Evolutionary conservation across 2,113 vertebrate genomes (phyloP), one percentile per base, ranked within the genome.

Genomic region (Vicugna pacos): DNA sequence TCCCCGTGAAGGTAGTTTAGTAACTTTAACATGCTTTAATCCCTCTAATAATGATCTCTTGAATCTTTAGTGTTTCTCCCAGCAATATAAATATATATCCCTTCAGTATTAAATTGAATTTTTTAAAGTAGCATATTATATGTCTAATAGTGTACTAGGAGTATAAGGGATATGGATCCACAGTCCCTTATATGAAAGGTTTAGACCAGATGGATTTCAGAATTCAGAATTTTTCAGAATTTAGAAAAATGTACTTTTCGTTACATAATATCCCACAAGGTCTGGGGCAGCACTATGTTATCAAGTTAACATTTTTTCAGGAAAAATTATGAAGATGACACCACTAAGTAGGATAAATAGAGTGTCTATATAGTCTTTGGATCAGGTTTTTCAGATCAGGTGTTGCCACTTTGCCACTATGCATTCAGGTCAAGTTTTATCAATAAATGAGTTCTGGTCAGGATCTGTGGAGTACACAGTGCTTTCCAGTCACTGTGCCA

Each of bases 181-280:
- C 20, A 94, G 13, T 79, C 46, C 58, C 22, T 79, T 80, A 69
- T 75, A 52, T n/a, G 60, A 91, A 91, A 38, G 0, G 35, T 62
- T 76, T 80, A 13, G 60, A 17, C 79, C 79, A 95, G n/a, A 42
- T 32, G 48, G 32, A 64, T 75, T 94, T 92, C 46, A 89, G 60
- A 83, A 90, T 56, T 94, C 60, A 86, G 42, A 81, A 85, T 54
- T 89, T 70, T 86, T 81, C 48, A 81, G 46, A 50, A 52, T 80
- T 89, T 64, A 70, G 46, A 81, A 62, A 92, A 28, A 22, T 80
- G 38, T 92, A 48, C 17, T 84, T 95, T 46, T 32, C 32, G 1
- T 83, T 93, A 65, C 19, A 24, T 76, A 12, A 89, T 12, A 94
- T 91, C 14, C 38, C 54, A 79, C 6, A 12, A 50, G 2, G 19